A percentile compares a stretch with the other conserved stretches of the same genome.
Evolutionary conservation across 2,113 vertebrate species (phyloP).

Genomic region (Miniopterus natalensis): DNA sequence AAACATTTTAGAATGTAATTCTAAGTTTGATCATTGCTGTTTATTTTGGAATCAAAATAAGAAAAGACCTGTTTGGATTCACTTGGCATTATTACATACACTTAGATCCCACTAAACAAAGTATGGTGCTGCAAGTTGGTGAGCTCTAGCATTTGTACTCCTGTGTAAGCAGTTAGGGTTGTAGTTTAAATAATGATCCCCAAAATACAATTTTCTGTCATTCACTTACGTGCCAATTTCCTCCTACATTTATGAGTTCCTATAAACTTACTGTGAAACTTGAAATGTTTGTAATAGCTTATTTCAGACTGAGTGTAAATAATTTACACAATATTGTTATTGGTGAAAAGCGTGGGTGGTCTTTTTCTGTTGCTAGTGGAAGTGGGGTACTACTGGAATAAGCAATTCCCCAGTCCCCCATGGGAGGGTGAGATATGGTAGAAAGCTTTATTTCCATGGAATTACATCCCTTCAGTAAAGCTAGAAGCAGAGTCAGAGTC

Average conservation of each 20-base stretch:
- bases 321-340: background rate
- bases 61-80: background rate
- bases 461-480: too few species aligned
- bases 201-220: background rate
- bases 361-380: too few species aligned
- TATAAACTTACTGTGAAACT: conserved; percentile 15
- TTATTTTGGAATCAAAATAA: conserved; percentile 57
- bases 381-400: too few species aligned
- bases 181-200: conserved; percentile 44
- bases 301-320: conserved; percentile 41
- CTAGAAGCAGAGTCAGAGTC: too few species aligned
- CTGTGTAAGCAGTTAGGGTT: background rate
- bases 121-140: background rate
- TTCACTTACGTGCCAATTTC: background rate
- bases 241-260: background rate
- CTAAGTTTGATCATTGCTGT: background rate
- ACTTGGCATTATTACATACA: conserved; percentile 2
- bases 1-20: conserved; percentile 47
- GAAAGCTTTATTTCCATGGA: too few species aligned
- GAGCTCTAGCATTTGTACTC: background rate
- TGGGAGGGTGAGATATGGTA: too few species aligned
- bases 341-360: too few species aligned
- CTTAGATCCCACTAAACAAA: background rate
- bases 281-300: background rate
- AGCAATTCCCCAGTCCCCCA: too few species aligned